These are phyloP conservation scores for Boleophthalmus pectinirostris DNA, from an alignment of 2,113 vertebrate species.

Conservation along the genomic window DNA sequence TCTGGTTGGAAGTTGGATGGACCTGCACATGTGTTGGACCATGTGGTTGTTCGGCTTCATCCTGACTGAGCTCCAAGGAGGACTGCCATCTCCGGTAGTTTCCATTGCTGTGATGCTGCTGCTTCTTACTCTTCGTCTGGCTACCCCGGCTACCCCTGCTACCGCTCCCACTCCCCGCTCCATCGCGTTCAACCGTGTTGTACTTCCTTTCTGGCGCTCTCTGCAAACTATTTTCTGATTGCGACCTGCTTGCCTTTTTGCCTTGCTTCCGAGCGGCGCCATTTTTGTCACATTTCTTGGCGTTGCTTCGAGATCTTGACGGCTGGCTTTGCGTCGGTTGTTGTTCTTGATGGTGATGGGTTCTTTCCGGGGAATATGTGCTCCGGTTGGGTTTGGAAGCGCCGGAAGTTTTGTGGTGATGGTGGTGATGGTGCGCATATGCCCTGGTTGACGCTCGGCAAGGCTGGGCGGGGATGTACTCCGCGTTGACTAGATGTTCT, in stretches of 20 bases:
- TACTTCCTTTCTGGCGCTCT: slow-evolving; percentile 74
- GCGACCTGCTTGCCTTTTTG: slow-evolving; percentile 80
- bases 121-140: slow-evolving; percentile 65
- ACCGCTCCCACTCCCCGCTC: slow-evolving; percentile 51
- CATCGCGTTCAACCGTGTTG: slow-evolving; percentile 78
- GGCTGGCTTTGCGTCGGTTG: slow-evolving; percentile 40
- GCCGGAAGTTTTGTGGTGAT: slow-evolving; percentile 37
- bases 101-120: slow-evolving; percentile 62
- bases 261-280: slow-evolving; percentile 64
- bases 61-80: slow-evolving; percentile 83
- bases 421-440: slow-evolving; percentile 50
- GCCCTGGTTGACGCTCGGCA: slow-evolving; percentile 62
- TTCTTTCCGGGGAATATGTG: slow-evolving; percentile 60
- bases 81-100: slow-evolving; percentile 81
- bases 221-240: slow-evolving; percentile 85
- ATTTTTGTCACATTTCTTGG: slow-evolving; percentile 74
- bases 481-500: slow-evolving; percentile 80
- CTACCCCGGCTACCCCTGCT: slow-evolving; percentile 48
- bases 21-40: slow-evolving; percentile 10
- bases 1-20: slow-evolving; percentile 37
- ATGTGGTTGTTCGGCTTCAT: slow-evolving; percentile 55
- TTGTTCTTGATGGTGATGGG: slow-evolving; percentile 38
- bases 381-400: slow-evolving; percentile 48
- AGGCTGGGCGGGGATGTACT: slow-evolving; percentile 82
- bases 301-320: slow-evolving; percentile 47